Conservation (phyloP, 2,797 vertebrate genomes). For the Halcyon smyrnensis region DNA sequence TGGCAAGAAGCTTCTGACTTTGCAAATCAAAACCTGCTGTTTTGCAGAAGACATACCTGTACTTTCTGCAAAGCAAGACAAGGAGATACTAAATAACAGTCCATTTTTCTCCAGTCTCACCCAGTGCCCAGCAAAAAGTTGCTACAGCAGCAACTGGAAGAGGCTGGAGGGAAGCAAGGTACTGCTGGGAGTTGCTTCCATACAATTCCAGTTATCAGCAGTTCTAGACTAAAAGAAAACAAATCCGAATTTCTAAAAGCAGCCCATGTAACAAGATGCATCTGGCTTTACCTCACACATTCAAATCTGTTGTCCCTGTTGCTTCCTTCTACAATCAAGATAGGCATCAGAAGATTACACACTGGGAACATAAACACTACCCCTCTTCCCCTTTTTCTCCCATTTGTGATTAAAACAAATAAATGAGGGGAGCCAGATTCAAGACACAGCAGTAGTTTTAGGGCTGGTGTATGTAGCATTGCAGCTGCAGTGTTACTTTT, state of each 20-base stretch:
- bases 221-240: not conserved
- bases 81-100: not conserved
- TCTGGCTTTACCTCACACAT: not conserved
- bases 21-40: conserved; percentile 18
- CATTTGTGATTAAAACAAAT: not conserved
- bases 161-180: not conserved
- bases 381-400: not conserved
- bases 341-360: not conserved
- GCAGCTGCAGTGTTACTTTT: not conserved
- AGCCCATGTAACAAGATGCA: not conserved
- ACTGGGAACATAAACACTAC: not conserved
- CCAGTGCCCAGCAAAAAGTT: not conserved
- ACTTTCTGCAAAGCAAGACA: not conserved
- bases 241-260: not conserved
- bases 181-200: not conserved
- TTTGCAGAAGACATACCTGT: not conserved
- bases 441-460: not conserved
- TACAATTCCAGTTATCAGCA: not conserved
- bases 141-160: not conserved
- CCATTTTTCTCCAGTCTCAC: not conserved
- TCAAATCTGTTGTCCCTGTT: not conserved
- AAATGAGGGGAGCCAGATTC: not conserved
- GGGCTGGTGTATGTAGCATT: not conserved
- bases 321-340: not conserved
- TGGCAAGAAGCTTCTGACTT: conserved; percentile 39